Base-by-base conservation (phyloP, 2,888 invertebrate species). In the Sympetrum striolatum region DNA sequence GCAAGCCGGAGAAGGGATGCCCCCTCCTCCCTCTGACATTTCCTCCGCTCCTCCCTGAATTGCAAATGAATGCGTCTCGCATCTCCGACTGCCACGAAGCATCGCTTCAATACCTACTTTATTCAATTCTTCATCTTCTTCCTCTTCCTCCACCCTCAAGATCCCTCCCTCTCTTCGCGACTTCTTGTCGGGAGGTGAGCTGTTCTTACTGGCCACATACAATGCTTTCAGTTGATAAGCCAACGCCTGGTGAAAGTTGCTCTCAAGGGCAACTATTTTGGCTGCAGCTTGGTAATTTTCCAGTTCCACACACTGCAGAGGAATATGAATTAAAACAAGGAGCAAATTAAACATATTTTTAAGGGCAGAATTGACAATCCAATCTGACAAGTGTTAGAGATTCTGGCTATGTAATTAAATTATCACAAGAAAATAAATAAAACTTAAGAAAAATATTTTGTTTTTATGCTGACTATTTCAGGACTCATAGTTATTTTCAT, bases 241-340 rank as follows among this genome's bases (percentile, higher is more conserved):
- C 31, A 95, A 92, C 15, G 94, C 94, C 22, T 93, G 93, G 35
- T 93, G 93, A 91, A 94, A 93, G 91, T 94, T 93, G 80, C 93
- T 93, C 39, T 94, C 94, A 86, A 95, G 92, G 25, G 94, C 92
- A 39, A 94, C 94, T 44, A 95, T 92, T 92, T 94, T 94, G 2
- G 94, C 93, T 53, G 94, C 94, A 14, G 94, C 94, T 92, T 94
- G 94, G 92, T 93, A 94, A 91, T 95, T 94, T 90, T 93, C 93
- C 80, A 94, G 92, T 91, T 94, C 93, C 6, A 93, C 90, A 91
- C 94, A 94, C 94, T 94, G 92, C 6, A 92, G 92, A 91, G 90
- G 91, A 90, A 53, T 90, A 91, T 58, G n/a, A 60, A 60, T 6
- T 18, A 53, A 14, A n/a, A 90, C 39, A n/a, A n/a, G n/a, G 31